Percentiles rank a stretch among this genome's conserved stretches.
phyloP scores from a whole-genome alignment of 2,888 invertebrate genomes.

The Myathropa florea region DNA sequence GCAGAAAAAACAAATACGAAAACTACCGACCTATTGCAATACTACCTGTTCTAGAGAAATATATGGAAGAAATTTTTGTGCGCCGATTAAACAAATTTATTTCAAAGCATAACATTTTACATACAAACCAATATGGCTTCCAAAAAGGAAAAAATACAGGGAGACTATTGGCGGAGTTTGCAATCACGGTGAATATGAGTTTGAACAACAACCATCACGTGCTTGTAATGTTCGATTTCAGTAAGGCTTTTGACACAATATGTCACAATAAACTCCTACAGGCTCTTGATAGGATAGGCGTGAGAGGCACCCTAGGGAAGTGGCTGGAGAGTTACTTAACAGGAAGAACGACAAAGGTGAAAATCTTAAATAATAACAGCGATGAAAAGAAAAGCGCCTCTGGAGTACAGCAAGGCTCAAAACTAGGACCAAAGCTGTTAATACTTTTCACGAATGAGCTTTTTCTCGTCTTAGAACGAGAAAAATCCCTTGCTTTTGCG shows the following conservation, averaged over 20 bases:
- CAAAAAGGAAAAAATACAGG: neutral
- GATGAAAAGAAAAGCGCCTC: too few relatives aligned
- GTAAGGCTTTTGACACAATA: neutral
- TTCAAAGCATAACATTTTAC: neutral
- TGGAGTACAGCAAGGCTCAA: too few relatives aligned
- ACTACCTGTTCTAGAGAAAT: neutral
- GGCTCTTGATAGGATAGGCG: neutral
- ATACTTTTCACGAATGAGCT: neutral
- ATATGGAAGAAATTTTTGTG: neutral
- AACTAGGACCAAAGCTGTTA: neutral
- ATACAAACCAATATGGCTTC: neutral
- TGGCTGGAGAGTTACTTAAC: neutral
- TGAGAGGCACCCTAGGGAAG: neutral
- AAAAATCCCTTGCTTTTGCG: too few relatives aligned
- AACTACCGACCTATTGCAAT: neutral
- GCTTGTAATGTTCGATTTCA: neutral
- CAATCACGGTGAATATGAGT: neutral
- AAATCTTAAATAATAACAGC: too few relatives aligned
- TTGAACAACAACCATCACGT: slow-evolving; percentile 3
- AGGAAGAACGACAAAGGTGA: too few relatives aligned
- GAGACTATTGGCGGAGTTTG: neutral
- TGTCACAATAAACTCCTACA: neutral
- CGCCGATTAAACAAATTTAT: too few relatives aligned
- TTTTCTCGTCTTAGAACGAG: too few relatives aligned
- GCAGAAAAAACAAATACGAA: neutral